Percentiles rank a stretch among this genome's conserved stretches.
These are phyloP conservation scores for Festucalex cinctus DNA, from an alignment of 2,113 vertebrate genomes.

Conservation along the genomic window DNA sequence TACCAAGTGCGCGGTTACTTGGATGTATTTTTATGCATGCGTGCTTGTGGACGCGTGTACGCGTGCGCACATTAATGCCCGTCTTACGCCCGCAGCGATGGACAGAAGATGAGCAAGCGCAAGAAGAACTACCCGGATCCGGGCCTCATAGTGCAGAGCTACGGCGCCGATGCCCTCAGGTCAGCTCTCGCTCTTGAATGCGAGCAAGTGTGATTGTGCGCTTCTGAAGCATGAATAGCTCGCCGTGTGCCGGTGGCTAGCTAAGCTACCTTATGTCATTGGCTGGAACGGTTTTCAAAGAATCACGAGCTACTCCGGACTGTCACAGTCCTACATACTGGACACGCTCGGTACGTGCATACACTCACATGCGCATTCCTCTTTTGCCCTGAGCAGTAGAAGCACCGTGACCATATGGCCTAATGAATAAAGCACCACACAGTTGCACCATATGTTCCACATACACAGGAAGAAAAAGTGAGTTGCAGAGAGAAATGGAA, in stretches of 20 bases:
- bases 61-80: slow-evolving; percentile 38
- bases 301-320: slow-evolving; percentile 13
- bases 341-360: slow-evolving; percentile 10
- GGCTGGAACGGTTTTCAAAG: slow-evolving; percentile 26
- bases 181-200: slow-evolving; percentile 59
- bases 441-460: slow-evolving; percentile 60
- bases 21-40: slow-evolving; percentile 44
- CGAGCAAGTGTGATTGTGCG: slow-evolving; percentile 17
- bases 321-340: slow-evolving; percentile 10
- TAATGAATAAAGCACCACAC: slow-evolving; percentile 65
- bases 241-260: slow-evolving; percentile 26
- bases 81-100: slow-evolving; percentile 78
- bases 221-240: slow-evolving; percentile 28
- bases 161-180: slow-evolving; percentile 95
- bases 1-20: slow-evolving; percentile 49
- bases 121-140: slow-evolving; percentile 99
- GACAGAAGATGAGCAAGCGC: slow-evolving; percentile 98
- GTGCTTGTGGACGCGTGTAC: slow-evolving; percentile 36
- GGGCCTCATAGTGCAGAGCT: slow-evolving; percentile 78
- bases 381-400: slow-evolving; percentile 48
- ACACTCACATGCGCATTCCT: slow-evolving; percentile 22
- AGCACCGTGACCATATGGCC: slow-evolving; percentile 62
- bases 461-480: slow-evolving; percentile 31
- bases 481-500: slow-evolving; percentile 14
- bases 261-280: slow-evolving; percentile 29